phyloP scores from a whole-genome alignment of 35 echinoderm and acorn worm species.

The Patiria miniata region DNA sequence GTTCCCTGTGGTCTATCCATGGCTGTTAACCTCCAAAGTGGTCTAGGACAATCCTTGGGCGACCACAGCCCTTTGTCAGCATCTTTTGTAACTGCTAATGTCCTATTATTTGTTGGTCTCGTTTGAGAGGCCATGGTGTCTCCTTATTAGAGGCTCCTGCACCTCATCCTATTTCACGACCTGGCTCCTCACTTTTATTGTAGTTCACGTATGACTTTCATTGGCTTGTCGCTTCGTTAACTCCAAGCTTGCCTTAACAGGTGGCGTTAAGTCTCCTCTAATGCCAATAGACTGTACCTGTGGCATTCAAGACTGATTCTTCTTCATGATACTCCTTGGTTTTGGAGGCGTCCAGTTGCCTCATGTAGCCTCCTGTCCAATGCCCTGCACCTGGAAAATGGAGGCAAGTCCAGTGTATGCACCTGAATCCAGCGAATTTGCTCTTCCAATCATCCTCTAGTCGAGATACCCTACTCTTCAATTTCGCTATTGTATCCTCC shows the following conservation, averaged over 20 bases:
- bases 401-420: not conserved
- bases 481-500: no score
- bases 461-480: not conserved
- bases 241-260: not conserved
- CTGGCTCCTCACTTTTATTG: no score
- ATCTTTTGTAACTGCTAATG: not conserved
- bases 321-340: not conserved
- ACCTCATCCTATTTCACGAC: no score
- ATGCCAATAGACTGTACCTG: not conserved
- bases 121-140: no score
- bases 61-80: not conserved
- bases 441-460: not conserved
- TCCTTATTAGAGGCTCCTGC: not conserved
- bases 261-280: no score
- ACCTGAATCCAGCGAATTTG: not conserved
- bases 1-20: constrained; percentile 36
- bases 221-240: not conserved
- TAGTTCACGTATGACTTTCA: no score
- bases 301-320: not conserved
- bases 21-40: constrained; percentile 19
- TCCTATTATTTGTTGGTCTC: not conserved
- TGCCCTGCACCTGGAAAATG: not conserved
- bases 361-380: not conserved
- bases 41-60: not conserved
- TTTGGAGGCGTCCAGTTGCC: not conserved